Conservation (phyloP, 2,888 invertebrate genomes). For the Mycogona germanica region DNA sequence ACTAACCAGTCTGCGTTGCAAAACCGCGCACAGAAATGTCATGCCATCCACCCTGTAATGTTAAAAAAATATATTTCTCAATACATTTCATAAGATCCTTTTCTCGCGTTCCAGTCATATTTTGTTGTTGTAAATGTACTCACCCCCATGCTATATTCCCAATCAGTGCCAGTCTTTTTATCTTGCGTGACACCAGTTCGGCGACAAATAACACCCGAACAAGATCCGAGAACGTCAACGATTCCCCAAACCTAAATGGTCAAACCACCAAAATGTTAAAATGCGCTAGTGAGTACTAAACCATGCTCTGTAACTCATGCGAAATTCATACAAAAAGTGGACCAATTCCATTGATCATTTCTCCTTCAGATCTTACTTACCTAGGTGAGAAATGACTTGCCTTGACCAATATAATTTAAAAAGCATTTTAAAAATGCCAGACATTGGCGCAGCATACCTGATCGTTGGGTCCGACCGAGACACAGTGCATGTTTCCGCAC, state of each 20-base stretch:
- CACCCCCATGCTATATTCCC: constrained; percentile 23
- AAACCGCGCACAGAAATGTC: constrained; percentile 16
- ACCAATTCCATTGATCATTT: no score
- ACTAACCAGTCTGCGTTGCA: background rate
- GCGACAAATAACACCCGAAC: constrained; percentile 23
- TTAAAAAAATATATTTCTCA: no score
- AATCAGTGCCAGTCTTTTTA: constrained; percentile 23
- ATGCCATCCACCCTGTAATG: constrained; percentile 18
- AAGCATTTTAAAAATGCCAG: no score
- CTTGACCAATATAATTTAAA: no score
- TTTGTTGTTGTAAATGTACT: no score
- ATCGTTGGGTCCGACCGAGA: constrained; percentile 30
- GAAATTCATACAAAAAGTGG: no score
- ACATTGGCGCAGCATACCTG: constrained; percentile 28
- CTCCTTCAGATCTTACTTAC: no score
- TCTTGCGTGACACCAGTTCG: constrained; percentile 23
- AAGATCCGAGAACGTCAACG: constrained; percentile 16
- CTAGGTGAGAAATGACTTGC: no score
- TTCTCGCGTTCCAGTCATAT: no score
- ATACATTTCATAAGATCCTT: no score
- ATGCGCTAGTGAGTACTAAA: background rate
- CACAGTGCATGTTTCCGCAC: constrained; percentile 30
- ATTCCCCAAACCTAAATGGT: constrained; percentile 23
- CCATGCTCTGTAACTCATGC: no score
- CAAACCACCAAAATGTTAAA: background rate